These are phyloP conservation scores for Oscheius sp. DNA, from an alignment of 2,888 invertebrate genomes.

Conservation along the genomic window DNA sequence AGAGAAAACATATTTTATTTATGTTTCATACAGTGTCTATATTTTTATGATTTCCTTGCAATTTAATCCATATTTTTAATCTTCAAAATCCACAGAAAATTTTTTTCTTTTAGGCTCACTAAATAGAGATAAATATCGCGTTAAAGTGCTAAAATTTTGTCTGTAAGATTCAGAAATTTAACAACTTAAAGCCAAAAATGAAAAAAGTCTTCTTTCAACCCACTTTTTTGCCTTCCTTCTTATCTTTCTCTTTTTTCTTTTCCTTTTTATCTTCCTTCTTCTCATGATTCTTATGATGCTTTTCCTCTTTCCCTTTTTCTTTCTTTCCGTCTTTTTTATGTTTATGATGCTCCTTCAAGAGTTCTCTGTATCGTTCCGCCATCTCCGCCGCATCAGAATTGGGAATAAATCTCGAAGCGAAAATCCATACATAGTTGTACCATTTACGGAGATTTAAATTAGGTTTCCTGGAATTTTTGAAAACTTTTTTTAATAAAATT, in stretches of 20 bases:
- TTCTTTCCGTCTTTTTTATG: constrained; percentile 6
- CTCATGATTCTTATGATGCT: constrained; percentile 1
- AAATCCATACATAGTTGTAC: constrained; percentile 65
- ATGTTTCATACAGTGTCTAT: no score
- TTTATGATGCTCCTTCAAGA: not conserved
- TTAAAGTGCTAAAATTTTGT: not conserved
- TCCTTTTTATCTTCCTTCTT: constrained; percentile 1
- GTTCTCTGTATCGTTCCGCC: constrained; percentile 32
- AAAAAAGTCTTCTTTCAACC: no score
- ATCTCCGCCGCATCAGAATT: constrained; percentile 45
- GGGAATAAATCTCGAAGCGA: constrained; percentile 60
- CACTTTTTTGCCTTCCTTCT: no score
- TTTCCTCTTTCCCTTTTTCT: not conserved
- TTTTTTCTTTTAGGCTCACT: no score
- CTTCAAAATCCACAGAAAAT: no score
- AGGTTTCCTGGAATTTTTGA: constrained; percentile 40
- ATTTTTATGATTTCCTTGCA: no score
- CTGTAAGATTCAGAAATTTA: no score
- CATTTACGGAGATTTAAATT: constrained; percentile 51
- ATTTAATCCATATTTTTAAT: no score
- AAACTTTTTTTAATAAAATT: no score
- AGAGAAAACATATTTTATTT: no score
- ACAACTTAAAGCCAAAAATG: no score
- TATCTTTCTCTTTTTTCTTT: not conserved
- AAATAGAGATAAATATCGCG: no score